Conservation (phyloP, 2,888 invertebrate species). For the Podabrus alpinus region DNA sequence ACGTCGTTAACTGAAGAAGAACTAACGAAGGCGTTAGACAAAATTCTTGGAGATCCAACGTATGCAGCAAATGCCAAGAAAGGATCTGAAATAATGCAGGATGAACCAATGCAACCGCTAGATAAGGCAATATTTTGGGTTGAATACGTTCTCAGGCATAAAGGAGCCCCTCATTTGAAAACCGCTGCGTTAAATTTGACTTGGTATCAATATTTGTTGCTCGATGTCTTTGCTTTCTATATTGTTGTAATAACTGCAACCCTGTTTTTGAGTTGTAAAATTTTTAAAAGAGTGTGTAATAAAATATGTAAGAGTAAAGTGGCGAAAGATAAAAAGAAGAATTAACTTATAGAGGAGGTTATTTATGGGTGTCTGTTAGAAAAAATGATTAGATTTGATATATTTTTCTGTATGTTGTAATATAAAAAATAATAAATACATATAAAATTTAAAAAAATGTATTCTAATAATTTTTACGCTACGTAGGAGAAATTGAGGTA, state of each 20-base stretch:
- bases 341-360: too few species aligned
- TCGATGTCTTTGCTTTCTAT: slow-evolving; percentile 38
- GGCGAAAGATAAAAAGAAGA: background rate
- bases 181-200: slow-evolving; percentile 38
- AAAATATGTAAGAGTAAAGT: background rate
- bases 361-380: too few species aligned
- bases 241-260: background rate
- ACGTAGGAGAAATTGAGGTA: too few species aligned
- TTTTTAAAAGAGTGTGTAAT: background rate
- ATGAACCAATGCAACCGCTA: slow-evolving; percentile 42
- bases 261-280: background rate
- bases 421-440: too few species aligned
- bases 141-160: slow-evolving; percentile 43
- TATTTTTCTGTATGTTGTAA: too few species aligned
- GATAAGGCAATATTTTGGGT: slow-evolving; percentile 45
- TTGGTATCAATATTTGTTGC: slow-evolving; percentile 41
- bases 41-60: slow-evolving; percentile 43
- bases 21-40: slow-evolving; percentile 41
- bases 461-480: too few species aligned
- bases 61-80: slow-evolving; percentile 38
- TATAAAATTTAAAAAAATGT: too few species aligned
- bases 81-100: slow-evolving; percentile 40
- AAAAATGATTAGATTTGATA: too few species aligned
- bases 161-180: slow-evolving; percentile 43
- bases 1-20: slow-evolving; percentile 45